Conservation (phyloP, 92 coral and sea anemone species). For the Actinostola sp. region DNA sequence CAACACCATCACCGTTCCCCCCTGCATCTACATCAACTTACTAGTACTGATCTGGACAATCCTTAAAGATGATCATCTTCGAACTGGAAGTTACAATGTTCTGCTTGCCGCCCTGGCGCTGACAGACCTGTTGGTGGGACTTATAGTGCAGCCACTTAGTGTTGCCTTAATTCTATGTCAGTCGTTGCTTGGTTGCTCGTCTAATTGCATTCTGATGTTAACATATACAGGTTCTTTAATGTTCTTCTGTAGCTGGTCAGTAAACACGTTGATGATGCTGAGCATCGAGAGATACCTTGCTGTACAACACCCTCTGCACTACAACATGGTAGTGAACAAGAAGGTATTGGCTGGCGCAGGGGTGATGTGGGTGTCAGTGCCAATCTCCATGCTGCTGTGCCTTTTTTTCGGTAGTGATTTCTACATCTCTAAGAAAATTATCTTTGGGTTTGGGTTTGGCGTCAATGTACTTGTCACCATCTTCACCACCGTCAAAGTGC, state of each 20-base stretch:
- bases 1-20: neutral
- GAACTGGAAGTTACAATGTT: neutral
- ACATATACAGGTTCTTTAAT: neutral
- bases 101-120: neutral
- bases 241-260: slow-evolving; percentile 4
- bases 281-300: neutral
- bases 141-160: neutral
- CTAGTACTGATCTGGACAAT: neutral
- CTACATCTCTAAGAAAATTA: neutral
- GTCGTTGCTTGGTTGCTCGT: no score
- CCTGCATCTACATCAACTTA: neutral
- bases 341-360: neutral
- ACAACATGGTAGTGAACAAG: neutral
- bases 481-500: slow-evolving; percentile 2
- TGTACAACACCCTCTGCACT: neutral
- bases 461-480: neutral
- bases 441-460: neutral
- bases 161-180: no score
- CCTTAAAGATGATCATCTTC: neutral
- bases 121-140: neutral
- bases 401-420: neutral
- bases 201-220: neutral
- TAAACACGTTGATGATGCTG: neutral
- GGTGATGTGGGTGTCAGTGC: neutral
- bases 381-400: neutral